phyloP scores from a whole-genome alignment of 2,888 invertebrate species.

The Torymus auratus region DNA sequence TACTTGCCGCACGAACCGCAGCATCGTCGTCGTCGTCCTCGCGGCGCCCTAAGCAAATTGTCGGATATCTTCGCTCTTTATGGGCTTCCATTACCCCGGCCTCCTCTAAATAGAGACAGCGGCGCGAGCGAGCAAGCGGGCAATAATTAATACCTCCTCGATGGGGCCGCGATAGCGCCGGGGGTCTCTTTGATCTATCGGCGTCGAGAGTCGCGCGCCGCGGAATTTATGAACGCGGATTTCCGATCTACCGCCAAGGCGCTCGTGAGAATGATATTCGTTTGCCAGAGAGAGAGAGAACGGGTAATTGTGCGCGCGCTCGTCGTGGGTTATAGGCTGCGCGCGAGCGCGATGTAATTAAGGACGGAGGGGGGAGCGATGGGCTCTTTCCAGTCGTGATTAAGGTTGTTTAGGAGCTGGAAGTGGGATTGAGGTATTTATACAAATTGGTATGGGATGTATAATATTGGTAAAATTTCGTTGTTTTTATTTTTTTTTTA shows the following conservation, averaged over 20 bases:
- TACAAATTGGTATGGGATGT: too few relatives aligned
- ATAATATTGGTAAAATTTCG: too few relatives aligned
- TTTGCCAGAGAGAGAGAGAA: slow-evolving; percentile 14
- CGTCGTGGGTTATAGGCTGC: too few relatives aligned
- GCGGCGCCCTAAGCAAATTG: slow-evolving; percentile 59
- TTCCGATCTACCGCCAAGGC: slow-evolving; percentile 16
- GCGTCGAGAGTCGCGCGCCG: slow-evolving; percentile 42
- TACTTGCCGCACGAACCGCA: too few relatives aligned
- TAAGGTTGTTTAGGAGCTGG: too few relatives aligned
- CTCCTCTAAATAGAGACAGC: slow-evolving; percentile 59
- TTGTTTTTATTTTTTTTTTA: too few relatives aligned
- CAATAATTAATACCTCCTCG: slow-evolving; percentile 58
- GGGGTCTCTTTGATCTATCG: slow-evolving; percentile 51
- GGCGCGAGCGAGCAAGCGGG: slow-evolving; percentile 22
- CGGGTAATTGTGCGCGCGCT: slow-evolving; percentile 47
- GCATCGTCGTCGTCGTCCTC: too few relatives aligned
- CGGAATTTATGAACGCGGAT: slow-evolving; percentile 58
- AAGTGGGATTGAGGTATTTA: too few relatives aligned
- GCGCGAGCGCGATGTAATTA: too few relatives aligned
- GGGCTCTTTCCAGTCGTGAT: too few relatives aligned
- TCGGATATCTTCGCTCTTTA: slow-evolving; percentile 51
- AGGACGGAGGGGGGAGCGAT: too few relatives aligned
- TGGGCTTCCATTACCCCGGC: slow-evolving; percentile 52
- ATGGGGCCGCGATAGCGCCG: slow-evolving; percentile 43
- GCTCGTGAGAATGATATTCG: slow-evolving; percentile 55